Evolutionary conservation across 2,888 invertebrate species (phyloP), one percentile per base, ranked within the genome.

Genomic region (Dendrolimus houi): DNA sequence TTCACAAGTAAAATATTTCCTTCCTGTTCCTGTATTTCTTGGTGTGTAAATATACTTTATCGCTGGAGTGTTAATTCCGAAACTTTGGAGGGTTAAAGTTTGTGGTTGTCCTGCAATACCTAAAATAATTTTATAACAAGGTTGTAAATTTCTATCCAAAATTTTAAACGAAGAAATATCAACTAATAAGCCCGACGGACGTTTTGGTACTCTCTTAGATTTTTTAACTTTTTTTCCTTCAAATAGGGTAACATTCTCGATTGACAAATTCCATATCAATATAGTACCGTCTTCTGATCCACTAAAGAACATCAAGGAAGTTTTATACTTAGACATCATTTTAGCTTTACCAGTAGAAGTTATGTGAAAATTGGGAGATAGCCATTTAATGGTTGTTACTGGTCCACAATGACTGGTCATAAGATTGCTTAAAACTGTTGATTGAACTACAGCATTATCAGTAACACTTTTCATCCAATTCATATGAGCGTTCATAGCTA

Each of bases 201-300:
- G 83, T 64, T 78, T 83, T 7, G 71, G 68, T 53, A 93, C 75
- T 62, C 93, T 83, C 67, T 85, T 88, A 7, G 90, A 84, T 66
- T 83, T 87, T 63, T 84, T 86, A 3, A 82, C 69, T 67, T 81
- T 85, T 58, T 82, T 87, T 0, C 74, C 71, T 65, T 86, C 85
- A 62, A 81, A 74, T 42, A 70, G 62, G 3, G 71, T 74, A 1
- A 82, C 64, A 62, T 83, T 86, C 61, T 86, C 84, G n/a, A 87
- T 85, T 62, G 93, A 92, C 56, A 96, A 80, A 81, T 94, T 93
- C 95, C 96, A 96, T 71, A 95, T 92, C 53, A 93, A 87, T 55
- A 96, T 85, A 0, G 83, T 91, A 1, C 95, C 95, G 74, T 96
- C 96, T 62, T 92, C 87, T 41, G 94, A 92, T 41, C 92, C 90